Evolutionary conservation across 1,140 invertebrate species (phyloP).

Genomic region (Druon quercuslanigerum): DNA sequence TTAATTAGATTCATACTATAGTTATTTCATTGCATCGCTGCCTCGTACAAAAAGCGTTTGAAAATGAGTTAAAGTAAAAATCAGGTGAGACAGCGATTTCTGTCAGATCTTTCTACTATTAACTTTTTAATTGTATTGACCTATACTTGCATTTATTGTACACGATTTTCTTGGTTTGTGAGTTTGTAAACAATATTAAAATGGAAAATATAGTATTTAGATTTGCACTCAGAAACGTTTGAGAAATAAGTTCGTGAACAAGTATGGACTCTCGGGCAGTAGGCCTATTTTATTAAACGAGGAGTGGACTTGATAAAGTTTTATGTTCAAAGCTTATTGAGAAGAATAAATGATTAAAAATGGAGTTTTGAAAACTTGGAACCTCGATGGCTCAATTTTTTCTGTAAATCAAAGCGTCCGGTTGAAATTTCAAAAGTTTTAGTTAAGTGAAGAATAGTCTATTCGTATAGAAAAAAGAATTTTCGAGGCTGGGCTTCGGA

Average conservation of each 20-base stretch:
- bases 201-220: neutral
- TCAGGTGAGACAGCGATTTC: neutral
- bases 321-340: too few relatives aligned
- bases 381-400: too few relatives aligned
- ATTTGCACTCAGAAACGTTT: neutral
- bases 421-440: slow-evolving; percentile 38
- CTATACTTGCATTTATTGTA: neutral
- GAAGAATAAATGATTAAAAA: too few relatives aligned
- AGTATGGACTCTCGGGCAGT: too few relatives aligned
- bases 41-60: slow-evolving; percentile 1
- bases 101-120: neutral
- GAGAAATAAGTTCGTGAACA: too few relatives aligned
- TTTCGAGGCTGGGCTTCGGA: slow-evolving; percentile 68
- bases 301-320: too few relatives aligned
- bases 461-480: slow-evolving; percentile 52
- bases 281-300: too few relatives aligned
- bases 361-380: too few relatives aligned
- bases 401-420: neutral
- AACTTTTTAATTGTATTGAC: neutral
- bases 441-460: slow-evolving; percentile 47
- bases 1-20: neutral
- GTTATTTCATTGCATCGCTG: neutral
- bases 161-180: neutral
- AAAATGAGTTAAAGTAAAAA: neutral
- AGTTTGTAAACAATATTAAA: neutral